Evolutionary conservation across 2,888 invertebrate species (phyloP), one percentile per base, ranked within the genome.

Genomic region (Thysanoteuthis rhombus): DNA sequence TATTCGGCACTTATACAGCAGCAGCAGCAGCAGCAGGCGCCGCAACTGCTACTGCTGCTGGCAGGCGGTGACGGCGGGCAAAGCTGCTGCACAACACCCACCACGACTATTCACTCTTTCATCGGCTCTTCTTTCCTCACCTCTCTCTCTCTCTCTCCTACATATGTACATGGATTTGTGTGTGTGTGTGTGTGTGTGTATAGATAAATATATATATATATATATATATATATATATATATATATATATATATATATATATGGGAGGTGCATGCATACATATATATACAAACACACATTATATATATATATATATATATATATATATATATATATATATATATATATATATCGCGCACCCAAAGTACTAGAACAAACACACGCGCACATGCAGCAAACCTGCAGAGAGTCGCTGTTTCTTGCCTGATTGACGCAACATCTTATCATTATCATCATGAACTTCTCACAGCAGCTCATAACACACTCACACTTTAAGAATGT

Each of bases 1-100:
- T 75, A 75, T 75, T 75, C n/a, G 75, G 75, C 75, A 75, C 75
- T 75, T 75, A 75, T n/a, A 75, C 75, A 75, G 75, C 75, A 75
- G 52, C 47, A 45, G 90, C 90, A 38, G 38, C n/a, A 39, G 38
- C 38, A 39, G 39, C 38, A 39, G 90, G 36, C 40, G 91, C 39
- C 40, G 40, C 40, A 40, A 40, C 40, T 90, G 90, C 91, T 91
- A 38, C 91, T 91, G 91, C 91, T 91, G 91, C 91, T 91, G 40
- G 42, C 91, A 91, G 91, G 91, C 91, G 91, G 91, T 45, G 91
- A 42, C 45, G 91, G 40, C 91, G 91, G 91, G 42, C 91, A 91
- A 42, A 91, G 91, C 91, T n/a, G 91, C 91, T 91, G 91, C 91
- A 91, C 91, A 91, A 91, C 40, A 32, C 32, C 75, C 75, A 75